Base-by-base conservation (phyloP, 2,797 vertebrate genomes). In the Betta splendens region DNA sequence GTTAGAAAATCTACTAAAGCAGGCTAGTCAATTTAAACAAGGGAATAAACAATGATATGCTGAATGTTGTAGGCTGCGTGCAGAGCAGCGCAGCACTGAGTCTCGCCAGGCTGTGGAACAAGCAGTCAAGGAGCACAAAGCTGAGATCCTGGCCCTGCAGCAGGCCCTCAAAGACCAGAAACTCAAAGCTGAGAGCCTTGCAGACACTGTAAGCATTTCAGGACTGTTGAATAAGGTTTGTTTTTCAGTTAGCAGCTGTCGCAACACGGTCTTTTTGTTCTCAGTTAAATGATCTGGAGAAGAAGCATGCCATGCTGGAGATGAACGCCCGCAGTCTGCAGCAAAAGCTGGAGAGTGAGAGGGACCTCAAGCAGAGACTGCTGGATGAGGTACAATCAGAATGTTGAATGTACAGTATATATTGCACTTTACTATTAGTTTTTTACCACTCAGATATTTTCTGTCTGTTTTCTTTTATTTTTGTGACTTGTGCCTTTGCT, bases 161-260 rank as follows among this genome's bases (percentile, higher is more conserved):
- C 96, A 98, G 88, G 94, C 95, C 21, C 93, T 98, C 52, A 98
- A 99, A 75, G 98, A 99, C 71, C 98, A 99, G 90, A 98, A 97
- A 75, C 93, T 98, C 40, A 98, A 98, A 85, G 95, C 97, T 0
- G 98, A 99, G 86, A 96, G 95, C 79, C 95, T 99, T n/a, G 94
- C 96, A 1, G 97, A 99, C 87, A 99, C 97, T 69, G 97, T 98
- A 46, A 77, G 86, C 25, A 11, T 62, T 36, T 32, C 43, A 32
- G 26, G 23, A 20, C 29, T n/a, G 5, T 3, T 39, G 10, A 22
- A 32, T 17, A 22, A 29, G 17, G 17, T 3, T 20, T 6, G 40
- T 44, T 32, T 28, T 17, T 10, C 9, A 8, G 50, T 47, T 8
- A 35, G 26, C 50, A 64, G 29, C 49, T 28, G 25, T 58, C 20